phyloP scores from a whole-genome alignment of 1,140 invertebrate genomes.

The Aphaenogaster floridana region DNA sequence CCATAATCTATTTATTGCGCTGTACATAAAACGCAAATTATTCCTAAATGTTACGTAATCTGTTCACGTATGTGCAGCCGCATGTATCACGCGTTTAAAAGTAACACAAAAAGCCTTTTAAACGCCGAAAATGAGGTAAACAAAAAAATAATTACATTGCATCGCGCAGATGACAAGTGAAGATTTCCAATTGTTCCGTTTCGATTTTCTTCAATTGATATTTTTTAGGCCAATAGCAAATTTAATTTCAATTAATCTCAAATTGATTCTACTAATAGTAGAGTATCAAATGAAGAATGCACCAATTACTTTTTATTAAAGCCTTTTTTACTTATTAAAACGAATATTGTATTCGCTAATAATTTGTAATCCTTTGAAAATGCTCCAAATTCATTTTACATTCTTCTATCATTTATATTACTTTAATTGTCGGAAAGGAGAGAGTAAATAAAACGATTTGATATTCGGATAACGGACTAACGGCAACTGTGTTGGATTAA shows the following conservation, averaged over 20 bases:
- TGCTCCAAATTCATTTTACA: neutral
- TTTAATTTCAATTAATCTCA: neutral
- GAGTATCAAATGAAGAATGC: neutral
- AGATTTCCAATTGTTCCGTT: neutral
- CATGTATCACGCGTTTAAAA: neutral
- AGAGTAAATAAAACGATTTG: constrained; percentile 7
- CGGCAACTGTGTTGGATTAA: constrained; percentile 33
- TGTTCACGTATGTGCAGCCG: neutral
- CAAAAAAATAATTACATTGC: neutral
- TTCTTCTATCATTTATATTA: neutral
- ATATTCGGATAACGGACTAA: constrained; percentile 17
- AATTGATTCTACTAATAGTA: constrained; percentile 3
- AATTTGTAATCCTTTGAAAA: neutral
- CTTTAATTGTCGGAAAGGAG: neutral
- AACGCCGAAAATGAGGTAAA: neutral
- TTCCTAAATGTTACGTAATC: constrained; percentile 29
- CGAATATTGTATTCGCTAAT: neutral
- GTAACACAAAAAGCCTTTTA: neutral
- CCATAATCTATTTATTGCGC: constrained; percentile 43
- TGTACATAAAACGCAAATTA: constrained; percentile 28
- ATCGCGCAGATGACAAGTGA: neutral
- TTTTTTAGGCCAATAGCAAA: neutral
- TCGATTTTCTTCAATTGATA: neutral
- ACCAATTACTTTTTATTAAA: neutral
- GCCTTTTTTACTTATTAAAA: neutral